Evolutionary conservation across 2,888 invertebrate species (phyloP).

Genomic region (Ichneumoninae sp.): DNA sequence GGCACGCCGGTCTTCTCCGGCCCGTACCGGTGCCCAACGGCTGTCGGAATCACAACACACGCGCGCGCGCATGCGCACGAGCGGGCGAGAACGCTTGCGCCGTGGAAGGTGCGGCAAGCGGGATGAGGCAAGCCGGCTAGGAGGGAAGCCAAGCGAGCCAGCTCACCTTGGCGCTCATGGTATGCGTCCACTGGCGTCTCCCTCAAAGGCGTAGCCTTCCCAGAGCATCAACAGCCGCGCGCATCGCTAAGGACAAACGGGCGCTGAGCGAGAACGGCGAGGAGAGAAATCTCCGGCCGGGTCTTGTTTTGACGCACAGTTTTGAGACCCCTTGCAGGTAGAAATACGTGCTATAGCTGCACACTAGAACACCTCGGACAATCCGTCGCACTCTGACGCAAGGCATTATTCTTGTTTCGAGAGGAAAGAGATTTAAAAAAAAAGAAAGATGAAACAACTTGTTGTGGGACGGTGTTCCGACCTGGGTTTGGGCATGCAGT

Average conservation of each 20-base stretch:
- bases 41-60: conserved; percentile 57
- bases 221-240: conserved; percentile 25
- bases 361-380: not conserved
- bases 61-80: not conserved
- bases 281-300: conserved; percentile 13
- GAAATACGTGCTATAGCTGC: not conserved
- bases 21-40: conserved; percentile 14
- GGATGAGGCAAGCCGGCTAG: conserved; percentile 45
- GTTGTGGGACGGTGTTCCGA: conserved; percentile 26
- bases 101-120: conserved; percentile 58
- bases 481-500: conserved; percentile 35
- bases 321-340: conserved; percentile 23
- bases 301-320: conserved; percentile 63
- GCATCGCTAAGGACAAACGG: conserved; percentile 21
- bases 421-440: not conserved
- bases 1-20: conserved; percentile 3
- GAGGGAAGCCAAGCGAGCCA: conserved; percentile 72
- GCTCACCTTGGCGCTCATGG: conserved; percentile 82
- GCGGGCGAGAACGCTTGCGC: conserved; percentile 37
- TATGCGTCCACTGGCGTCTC: conserved; percentile 79
- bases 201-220: conserved; percentile 75
- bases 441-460: not conserved
- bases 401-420: conserved; percentile 4
- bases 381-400: conserved; percentile 5
- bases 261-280: conserved; percentile 5